These are phyloP conservation scores for Cheilosia vernalis DNA, from an alignment of 2,888 invertebrate genomes.

Conservation along the genomic window DNA sequence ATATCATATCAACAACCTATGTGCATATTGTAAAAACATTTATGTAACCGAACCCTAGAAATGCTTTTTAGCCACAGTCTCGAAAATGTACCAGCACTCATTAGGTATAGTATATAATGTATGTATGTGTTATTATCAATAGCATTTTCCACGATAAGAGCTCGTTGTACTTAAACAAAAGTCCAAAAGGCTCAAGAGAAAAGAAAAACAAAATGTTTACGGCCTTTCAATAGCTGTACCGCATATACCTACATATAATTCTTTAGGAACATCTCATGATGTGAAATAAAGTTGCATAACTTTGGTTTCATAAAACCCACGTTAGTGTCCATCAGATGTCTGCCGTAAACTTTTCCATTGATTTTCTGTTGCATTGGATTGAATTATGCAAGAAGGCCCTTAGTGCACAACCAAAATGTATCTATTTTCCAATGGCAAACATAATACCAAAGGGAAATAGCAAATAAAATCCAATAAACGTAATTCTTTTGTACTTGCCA, in stretches of 20 bases:
- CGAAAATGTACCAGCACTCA: too few species aligned
- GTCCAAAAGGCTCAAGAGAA: too few species aligned
- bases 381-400: conserved; percentile 15
- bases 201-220: too few species aligned
- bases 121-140: too few species aligned
- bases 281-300: not conserved
- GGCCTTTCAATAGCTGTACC: too few species aligned
- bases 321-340: not conserved
- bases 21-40: too few species aligned
- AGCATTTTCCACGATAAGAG: too few species aligned
- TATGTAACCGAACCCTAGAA: too few species aligned
- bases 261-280: not conserved
- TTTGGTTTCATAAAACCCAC: not conserved
- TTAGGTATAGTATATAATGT: too few species aligned
- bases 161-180: too few species aligned
- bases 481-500: conserved; percentile 38
- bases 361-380: conserved; percentile 8
- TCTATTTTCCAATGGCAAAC: conserved; percentile 35
- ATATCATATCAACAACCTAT: too few species aligned
- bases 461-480: conserved; percentile 61
- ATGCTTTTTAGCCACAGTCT: too few species aligned
- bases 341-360: not conserved
- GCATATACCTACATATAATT: not conserved
- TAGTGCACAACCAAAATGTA: not conserved
- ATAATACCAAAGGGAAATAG: conserved; percentile 27